A percentile compares a stretch with the other conserved stretches of the same genome.
Evolutionary conservation across 1,140 invertebrate genomes (phyloP).

Genomic region (Saccostrea echinata): DNA sequence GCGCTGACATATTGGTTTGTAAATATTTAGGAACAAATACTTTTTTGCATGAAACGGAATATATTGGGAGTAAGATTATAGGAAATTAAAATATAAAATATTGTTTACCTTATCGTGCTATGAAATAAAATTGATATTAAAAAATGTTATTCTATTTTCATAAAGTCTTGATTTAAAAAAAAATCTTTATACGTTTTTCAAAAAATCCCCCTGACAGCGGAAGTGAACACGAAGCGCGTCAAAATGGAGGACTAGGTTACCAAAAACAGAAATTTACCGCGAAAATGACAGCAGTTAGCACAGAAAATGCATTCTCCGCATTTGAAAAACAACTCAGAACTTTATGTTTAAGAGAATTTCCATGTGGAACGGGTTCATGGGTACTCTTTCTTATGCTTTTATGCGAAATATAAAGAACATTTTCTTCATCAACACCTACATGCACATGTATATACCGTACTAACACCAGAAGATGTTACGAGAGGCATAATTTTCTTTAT

Average conservation of each 20-base stretch:
- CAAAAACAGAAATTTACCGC: slow-evolving; percentile 52
- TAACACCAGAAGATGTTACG: too few species aligned
- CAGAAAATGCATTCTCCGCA: slow-evolving; percentile 67
- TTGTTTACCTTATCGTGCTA: neutral
- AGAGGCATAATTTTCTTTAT: too few species aligned
- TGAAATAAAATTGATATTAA: neutral
- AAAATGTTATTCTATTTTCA: neutral
- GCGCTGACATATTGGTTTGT: slow-evolving; percentile 60
- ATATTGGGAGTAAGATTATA: neutral
- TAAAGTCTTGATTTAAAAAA: too few species aligned
- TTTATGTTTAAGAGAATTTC: slow-evolving; percentile 76
- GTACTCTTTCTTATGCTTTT: slow-evolving; percentile 58
- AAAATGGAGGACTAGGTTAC: slow-evolving; percentile 68
- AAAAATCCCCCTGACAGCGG: slow-evolving; percentile 55
- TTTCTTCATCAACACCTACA: too few species aligned
- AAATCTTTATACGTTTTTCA: neutral
- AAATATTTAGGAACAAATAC: slow-evolving; percentile 32
- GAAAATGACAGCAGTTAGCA: slow-evolving; percentile 58
- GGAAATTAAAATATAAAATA: neutral
- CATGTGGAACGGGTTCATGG: slow-evolving; percentile 76
- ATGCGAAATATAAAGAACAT: neutral
- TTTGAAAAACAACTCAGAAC: slow-evolving; percentile 75
- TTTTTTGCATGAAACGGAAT: neutral
- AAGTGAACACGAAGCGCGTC: slow-evolving; percentile 60
- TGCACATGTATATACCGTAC: too few species aligned